Percentiles rank a stretch among this genome's conserved stretches.
phyloP scores from a whole-genome alignment of 2,797 vertebrate species.

The Hoplostethus atlanticus region DNA sequence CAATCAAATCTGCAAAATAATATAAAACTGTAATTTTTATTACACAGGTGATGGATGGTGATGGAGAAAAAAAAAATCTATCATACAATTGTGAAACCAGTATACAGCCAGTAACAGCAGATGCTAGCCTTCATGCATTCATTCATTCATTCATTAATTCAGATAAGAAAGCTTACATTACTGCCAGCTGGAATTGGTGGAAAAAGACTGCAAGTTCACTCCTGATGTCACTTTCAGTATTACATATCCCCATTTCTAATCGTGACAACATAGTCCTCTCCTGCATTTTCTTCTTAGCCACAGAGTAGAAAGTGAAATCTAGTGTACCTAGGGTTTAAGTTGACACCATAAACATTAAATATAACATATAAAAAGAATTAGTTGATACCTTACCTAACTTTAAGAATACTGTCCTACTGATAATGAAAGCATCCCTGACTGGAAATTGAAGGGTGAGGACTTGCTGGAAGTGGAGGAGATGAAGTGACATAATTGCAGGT shows the following conservation, averaged over 20 bases:
- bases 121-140: neutral
- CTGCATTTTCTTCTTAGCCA: neutral
- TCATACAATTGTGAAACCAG: neutral
- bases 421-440: neutral
- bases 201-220: neutral
- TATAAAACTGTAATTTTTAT: neutral
- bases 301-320: neutral
- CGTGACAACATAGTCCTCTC: neutral
- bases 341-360: too few relatives aligned
- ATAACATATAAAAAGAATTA: neutral
- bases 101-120: neutral
- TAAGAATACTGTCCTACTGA: neutral
- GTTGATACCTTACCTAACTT: neutral
- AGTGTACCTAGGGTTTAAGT: neutral
- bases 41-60: neutral
- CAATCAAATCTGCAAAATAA: too few relatives aligned
- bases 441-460: neutral
- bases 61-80: neutral
- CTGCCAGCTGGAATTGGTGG: neutral
- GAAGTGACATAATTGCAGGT: constrained; percentile 1
- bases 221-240: neutral
- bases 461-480: neutral
- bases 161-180: neutral
- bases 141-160: neutral
- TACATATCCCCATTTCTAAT: neutral